Base-by-base conservation (phyloP, 1,140 invertebrate genomes). In the Elymnias hypermnestra region DNA sequence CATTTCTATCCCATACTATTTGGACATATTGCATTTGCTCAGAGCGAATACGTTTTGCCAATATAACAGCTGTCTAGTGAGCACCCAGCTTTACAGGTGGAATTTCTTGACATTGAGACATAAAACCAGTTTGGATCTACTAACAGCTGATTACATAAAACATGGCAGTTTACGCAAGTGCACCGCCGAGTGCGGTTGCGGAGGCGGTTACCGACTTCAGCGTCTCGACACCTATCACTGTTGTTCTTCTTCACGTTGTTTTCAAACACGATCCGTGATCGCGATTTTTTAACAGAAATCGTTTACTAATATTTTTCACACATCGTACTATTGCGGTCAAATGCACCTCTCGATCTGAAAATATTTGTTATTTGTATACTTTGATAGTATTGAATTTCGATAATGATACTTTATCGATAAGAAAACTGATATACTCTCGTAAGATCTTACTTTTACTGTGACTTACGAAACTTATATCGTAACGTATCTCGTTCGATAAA, bases 91-190 rank as follows among this genome's bases (percentile, higher is more conserved):
- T n/a, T n/a, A n/a, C n/a, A n/a, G 19, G 19, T 40, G 42, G 35
- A 54, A 41, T 59, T 40, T 55, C 46, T 55, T 65, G 65, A 60
- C 65, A 69, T 65, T 69, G 65, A 57, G 41, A 53, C 50, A 53
- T 44, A 53, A 46, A 63, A 59, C 54, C 53, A 56, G 59, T 69
- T 65, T 53, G 39, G 22, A 33, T 56, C 50, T 60, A 43, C 59
- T 40, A 54, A 46, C 54, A 52, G 42, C 43, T 53, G 50, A 51
- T 69, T 69, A 63, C 54, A 61, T 69, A 70, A 69, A 57, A 17
- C 31, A 19, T 28, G 31, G 38, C 37, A 58, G 41, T 68, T 67
- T 63, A 58, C 57, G 60, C 60, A 67, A 67, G 56, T 41, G 38
- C 38, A 38, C 22, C 51, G 48, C 26, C 29, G 41, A 44, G 51